Evolutionary conservation across 1,140 invertebrate genomes (phyloP), one percentile per base, ranked within the genome.

Genomic region (Drosophila arizonae): DNA sequence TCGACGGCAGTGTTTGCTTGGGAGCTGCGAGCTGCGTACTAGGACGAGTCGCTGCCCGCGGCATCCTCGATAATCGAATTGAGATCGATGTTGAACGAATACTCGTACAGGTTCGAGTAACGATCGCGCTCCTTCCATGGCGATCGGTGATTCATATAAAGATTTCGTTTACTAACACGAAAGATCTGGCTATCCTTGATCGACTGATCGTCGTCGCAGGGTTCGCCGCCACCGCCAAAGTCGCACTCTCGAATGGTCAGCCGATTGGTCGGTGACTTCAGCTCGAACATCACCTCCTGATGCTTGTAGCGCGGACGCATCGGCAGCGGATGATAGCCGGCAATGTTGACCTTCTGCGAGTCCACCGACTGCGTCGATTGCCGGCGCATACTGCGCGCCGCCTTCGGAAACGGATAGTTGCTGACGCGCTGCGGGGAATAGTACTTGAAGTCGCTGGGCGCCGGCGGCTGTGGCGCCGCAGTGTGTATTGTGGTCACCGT

Each of bases 141-240:
- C 76, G 90, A 91, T 65, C 89, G 79, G 62, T 91, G 86, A 89
- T 91, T 90, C 86, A 91, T 90, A 88, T 91, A 90, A 85, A 91
- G 87, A 90, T 91, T 91, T 90, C 90, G 84, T 90, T 91, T 91
- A 87, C 90, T 91, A 91, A 91, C 90, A 85, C 90, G 90, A 89
- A 91, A 91, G 78, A 91, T 91, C 81, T 91, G 90, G 81, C 90
- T 91, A 66, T 91, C 90, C 79, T 91, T 90, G 62, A 91, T 90
- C 71, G 89, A 91, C 79, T 91, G 89, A 90, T 91, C 90, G 69
- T 90, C 87, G 81, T 91, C 90, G 76, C 90, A 91, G 69, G 90
- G 90, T 77, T 91, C 90, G 79, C 90, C 90, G 77, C 89, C 90
- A 81, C 90, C 90, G 76, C 89, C 90, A 79, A 91, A 91, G 56